Conservation (phyloP, 2,888 invertebrate genomes). For the Lypha dubia region DNA sequence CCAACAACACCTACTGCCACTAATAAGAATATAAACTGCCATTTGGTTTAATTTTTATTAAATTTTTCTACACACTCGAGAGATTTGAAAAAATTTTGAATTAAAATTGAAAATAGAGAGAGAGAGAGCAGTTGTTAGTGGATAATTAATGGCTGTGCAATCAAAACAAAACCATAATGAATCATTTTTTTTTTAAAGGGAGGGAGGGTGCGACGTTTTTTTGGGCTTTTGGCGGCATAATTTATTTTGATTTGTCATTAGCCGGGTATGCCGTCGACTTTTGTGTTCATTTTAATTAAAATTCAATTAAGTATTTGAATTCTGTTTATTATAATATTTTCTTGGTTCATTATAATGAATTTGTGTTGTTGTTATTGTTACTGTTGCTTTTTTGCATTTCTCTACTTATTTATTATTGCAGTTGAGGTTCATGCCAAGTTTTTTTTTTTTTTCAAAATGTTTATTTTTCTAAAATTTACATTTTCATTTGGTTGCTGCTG, state of each 20-base stretch:
- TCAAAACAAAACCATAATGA: constrained; percentile 64
- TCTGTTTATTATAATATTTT: constrained; percentile 50
- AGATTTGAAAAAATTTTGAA: constrained; percentile 22
- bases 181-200: constrained; percentile 32
- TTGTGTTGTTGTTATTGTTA: constrained; percentile 50
- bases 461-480: constrained; percentile 51
- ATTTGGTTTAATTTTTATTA: constrained; percentile 9
- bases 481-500: constrained; percentile 59
- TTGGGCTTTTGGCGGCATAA: constrained; percentile 64
- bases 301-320: constrained; percentile 59
- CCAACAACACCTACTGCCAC: constrained; percentile 48
- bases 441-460: constrained; percentile 36
- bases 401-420: constrained; percentile 65
- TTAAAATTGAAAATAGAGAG: constrained; percentile 29
- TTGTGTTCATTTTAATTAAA: constrained; percentile 56
- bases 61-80: constrained; percentile 11
- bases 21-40: no score
- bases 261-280: constrained; percentile 62
- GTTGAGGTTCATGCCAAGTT: constrained; percentile 65
- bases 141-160: constrained; percentile 62
- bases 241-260: constrained; percentile 66
- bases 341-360: constrained; percentile 34
- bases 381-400: constrained; percentile 51
- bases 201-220: background rate
- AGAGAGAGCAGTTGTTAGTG: constrained; percentile 47